Conservation (phyloP, 2,888 invertebrate species). For the Digitonthophagus gazella region DNA sequence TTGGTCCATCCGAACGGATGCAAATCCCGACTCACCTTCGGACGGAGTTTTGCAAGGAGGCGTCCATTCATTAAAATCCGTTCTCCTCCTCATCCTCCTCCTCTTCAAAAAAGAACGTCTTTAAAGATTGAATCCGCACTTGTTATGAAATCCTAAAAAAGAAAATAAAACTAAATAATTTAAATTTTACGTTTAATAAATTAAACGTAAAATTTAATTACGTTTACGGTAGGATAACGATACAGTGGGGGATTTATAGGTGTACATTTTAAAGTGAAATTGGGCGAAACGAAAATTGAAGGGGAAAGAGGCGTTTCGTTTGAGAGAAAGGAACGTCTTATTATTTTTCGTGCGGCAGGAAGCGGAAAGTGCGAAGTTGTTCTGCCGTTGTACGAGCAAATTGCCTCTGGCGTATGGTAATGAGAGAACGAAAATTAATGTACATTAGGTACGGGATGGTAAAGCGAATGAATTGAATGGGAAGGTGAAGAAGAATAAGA, state of each 20-base stretch:
- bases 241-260: not conserved
- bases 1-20: slow-evolving; percentile 1
- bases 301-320: not conserved
- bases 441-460: slow-evolving; percentile 7
- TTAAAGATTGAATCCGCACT: no score
- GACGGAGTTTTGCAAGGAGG: not conserved
- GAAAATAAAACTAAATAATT: no score
- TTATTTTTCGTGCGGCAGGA: not conserved
- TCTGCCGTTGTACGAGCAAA: not conserved
- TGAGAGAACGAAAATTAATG: slow-evolving; percentile 14
- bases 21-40: not conserved
- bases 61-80: not conserved
- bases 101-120: not conserved
- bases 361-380: not conserved
- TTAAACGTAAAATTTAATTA: not conserved
- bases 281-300: not conserved
- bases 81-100: not conserved
- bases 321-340: not conserved
- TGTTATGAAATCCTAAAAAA: not conserved
- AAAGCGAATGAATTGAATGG: slow-evolving; percentile 28
- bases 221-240: not conserved
- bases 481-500: no score
- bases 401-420: not conserved
- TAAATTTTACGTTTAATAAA: no score
- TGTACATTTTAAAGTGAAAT: not conserved